Percentiles rank a stretch among this genome's conserved stretches.
These are phyloP conservation scores for Boloria euphrosyne DNA, from an alignment of 2,888 invertebrate genomes.

Conservation along the genomic window DNA sequence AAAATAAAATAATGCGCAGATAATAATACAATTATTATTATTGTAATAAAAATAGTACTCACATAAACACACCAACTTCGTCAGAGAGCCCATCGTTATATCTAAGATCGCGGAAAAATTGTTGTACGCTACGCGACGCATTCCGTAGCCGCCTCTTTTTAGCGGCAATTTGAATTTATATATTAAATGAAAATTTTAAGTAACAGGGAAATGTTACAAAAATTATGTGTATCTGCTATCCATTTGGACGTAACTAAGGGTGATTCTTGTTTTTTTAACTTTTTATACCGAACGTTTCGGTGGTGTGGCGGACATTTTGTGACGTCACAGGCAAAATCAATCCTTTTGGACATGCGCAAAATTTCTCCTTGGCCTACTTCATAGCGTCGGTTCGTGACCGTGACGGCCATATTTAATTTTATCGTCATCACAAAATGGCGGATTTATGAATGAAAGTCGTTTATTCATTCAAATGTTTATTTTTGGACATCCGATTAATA, in stretches of 20 bases:
- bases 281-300: conserved; percentile 66
- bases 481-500: conserved; percentile 50
- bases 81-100: conserved; percentile 44
- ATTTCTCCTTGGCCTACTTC: conserved; percentile 72
- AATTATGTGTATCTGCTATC: conserved; percentile 52
- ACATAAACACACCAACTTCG: conserved; percentile 70
- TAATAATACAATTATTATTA: conserved; percentile 15
- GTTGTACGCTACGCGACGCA: conserved; percentile 40
- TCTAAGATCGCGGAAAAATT: conserved; percentile 47
- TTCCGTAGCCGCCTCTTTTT: conserved; percentile 20
- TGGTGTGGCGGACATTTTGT: conserved; percentile 71
- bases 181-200: conserved; percentile 22
- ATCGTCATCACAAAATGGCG: conserved; percentile 61
- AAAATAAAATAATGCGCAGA: conserved; percentile 8
- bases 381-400: conserved; percentile 54
- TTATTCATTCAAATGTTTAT: conserved; percentile 68
- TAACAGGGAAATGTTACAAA: conserved; percentile 23
- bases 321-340: conserved; percentile 77
- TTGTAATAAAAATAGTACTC: conserved; percentile 51
- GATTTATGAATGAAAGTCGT: conserved; percentile 72
- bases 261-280: conserved; percentile 60
- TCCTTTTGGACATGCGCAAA: conserved; percentile 69
- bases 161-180: conserved; percentile 19
- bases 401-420: conserved; percentile 58
- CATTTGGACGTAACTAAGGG: conserved; percentile 52